Evolutionary conservation across 2,888 invertebrate genomes (phyloP), one percentile per base, ranked within the genome.

Genomic region (Meghimatium bilineatum): DNA sequence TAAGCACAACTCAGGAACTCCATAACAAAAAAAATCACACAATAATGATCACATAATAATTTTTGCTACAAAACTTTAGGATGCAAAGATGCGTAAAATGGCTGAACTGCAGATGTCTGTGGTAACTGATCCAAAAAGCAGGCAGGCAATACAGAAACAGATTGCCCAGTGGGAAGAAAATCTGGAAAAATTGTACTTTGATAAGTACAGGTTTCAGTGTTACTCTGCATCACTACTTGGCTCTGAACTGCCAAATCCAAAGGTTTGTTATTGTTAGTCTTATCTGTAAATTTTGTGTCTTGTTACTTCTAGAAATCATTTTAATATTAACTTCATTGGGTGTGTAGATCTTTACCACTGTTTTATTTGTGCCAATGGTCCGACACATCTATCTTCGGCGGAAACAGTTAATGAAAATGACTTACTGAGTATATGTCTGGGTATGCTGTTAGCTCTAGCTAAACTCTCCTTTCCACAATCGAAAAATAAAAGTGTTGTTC

Each of bases 91-190:
- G 94, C 97, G 97, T 94, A 98, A 98, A 93, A 98, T 99, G 98
- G 98, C 98, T n/a, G 98, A 98, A 94, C 95, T 98, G 91, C 98
- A 99, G 94, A 96, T 98, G 94, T 97, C 97, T n/a, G 98, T 98
- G 82, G 97, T 98, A 52, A 96, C 97, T 78, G 98, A 98, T 94
- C 96, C 97, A 77, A 97, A 97, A 91, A 97, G 97, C 86, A 96
- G 97, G 85, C 97, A 97, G 92, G 98, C 98, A 94, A 96, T 99
- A 88, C 96, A 96, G 91, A 96, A 96, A 91, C 98, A 99, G 95
- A 97, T 99, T 93, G 95, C 97, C 86, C 97, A 97, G 93, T 98
- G 98, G 97, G 98, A 99, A 92, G 98, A 98, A 94, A 98, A 98
- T 94, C 95, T 99, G 89, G 99, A 99, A 94, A 95, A 98, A 88